phyloP scores from a whole-genome alignment of 2,888 invertebrate genomes.

The Leptinotarsa tumamoca region DNA sequence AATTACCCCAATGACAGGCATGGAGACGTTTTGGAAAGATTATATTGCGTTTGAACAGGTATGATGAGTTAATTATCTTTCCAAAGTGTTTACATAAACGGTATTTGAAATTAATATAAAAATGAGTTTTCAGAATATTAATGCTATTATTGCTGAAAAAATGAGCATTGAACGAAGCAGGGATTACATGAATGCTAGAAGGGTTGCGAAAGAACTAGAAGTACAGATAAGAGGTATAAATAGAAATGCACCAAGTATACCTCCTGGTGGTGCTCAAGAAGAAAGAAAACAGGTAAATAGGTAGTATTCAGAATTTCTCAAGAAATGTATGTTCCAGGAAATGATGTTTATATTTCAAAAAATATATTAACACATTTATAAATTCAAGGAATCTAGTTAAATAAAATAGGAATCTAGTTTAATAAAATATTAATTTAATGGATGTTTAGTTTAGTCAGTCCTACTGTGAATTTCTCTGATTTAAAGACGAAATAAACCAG shows the following conservation, averaged over 20 bases:
- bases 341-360: too few species aligned
- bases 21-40: constrained; percentile 97
- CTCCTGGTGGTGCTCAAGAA: constrained; percentile 91
- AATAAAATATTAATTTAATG: too few species aligned
- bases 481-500: too few species aligned
- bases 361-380: too few species aligned
- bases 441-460: too few species aligned
- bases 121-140: constrained; percentile 64
- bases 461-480: too few species aligned
- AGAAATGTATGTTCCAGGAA: not conserved
- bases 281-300: constrained; percentile 87
- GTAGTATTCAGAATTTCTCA: not conserved
- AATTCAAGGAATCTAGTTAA: too few species aligned
- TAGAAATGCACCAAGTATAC: constrained; percentile 94
- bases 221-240: constrained; percentile 95
- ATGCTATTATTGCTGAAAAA: constrained; percentile 92
- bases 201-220: constrained; percentile 97
- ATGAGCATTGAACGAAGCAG: constrained; percentile 97
- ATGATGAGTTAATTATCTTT: constrained; percentile 39
- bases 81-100: not conserved
- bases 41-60: constrained; percentile 95
- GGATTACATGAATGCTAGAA: constrained; percentile 97
- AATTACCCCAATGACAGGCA: constrained; percentile 95
- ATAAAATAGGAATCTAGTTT: too few species aligned
- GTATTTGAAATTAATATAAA: not conserved